Conservation (phyloP, 2,797 vertebrate genomes). For the Hippopotamyrus pictus region DNA sequence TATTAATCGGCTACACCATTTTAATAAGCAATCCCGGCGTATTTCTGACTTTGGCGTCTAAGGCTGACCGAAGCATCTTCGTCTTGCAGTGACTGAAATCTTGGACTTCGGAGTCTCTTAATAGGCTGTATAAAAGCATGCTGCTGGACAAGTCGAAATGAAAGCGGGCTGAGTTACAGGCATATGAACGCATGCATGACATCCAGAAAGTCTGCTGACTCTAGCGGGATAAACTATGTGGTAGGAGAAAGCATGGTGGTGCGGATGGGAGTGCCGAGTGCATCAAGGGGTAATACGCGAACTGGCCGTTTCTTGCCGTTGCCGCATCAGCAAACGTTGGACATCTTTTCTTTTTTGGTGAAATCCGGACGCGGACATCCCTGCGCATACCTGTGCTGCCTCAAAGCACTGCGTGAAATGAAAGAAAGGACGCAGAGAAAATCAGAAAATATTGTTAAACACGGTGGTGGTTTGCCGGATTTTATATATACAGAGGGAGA, state of each 20-base stretch:
- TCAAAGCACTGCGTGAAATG: background rate
- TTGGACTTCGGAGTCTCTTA: slow-evolving; percentile 39
- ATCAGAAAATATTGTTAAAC: slow-evolving; percentile 27
- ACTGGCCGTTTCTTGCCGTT: slow-evolving; percentile 63
- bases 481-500: slow-evolving; percentile 33
- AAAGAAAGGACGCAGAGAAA: background rate
- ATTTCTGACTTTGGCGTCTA: slow-evolving; percentile 51
- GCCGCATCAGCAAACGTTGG: slow-evolving; percentile 76
- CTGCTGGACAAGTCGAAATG: slow-evolving; percentile 30
- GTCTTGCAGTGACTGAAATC: slow-evolving; percentile 31
- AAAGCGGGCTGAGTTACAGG: background rate
- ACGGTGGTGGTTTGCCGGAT: slow-evolving; percentile 46
- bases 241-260: slow-evolving; percentile 34
- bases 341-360: slow-evolving; percentile 50
- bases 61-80: slow-evolving; percentile 42
- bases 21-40: slow-evolving; percentile 48
- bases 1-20: slow-evolving; percentile 61
- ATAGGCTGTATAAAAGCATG: slow-evolving; percentile 46
- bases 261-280: slow-evolving; percentile 43
- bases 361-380: slow-evolving; percentile 34
- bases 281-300: slow-evolving; percentile 43
- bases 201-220: background rate
- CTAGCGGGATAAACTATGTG: slow-evolving; percentile 28
- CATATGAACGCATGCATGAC: background rate
- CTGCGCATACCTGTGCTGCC: slow-evolving; percentile 21